Evolutionary conservation across 2,113 vertebrate species (phyloP).

Genomic region (Pterocles orientalis): DNA sequence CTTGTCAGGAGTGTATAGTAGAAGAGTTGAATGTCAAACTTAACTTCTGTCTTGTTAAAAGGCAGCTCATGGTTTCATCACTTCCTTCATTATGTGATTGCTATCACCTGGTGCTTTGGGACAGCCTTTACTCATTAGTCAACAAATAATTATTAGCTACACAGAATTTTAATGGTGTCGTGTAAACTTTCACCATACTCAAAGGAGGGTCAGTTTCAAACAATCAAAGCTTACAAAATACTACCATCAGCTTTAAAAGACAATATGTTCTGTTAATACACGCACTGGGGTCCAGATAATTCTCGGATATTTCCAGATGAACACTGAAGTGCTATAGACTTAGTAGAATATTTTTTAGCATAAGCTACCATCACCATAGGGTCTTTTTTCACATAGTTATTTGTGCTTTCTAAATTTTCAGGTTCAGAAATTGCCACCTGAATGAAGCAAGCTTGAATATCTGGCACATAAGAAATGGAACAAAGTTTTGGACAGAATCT

Average conservation of each 20-base stretch:
- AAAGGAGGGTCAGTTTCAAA: neutral
- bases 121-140: conserved; percentile 10
- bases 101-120: neutral
- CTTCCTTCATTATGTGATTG: neutral
- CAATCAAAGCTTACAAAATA: neutral
- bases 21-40: conserved; percentile 3
- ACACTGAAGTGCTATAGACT: neutral
- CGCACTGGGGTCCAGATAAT: neutral
- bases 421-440: neutral
- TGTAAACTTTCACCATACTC: neutral
- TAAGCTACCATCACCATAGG: neutral
- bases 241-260: neutral
- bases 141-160: conserved; percentile 4
- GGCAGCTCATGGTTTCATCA: neutral
- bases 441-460: neutral
- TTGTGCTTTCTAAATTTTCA: neutral
- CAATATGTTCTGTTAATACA: neutral
- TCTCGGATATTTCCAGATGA: neutral
- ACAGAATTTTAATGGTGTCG: neutral
- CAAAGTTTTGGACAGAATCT: neutral
- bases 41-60: neutral
- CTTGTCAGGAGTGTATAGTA: neutral
- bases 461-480: neutral
- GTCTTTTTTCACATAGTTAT: neutral
- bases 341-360: neutral